Percentiles rank a stretch among this genome's conserved stretches.
phyloP scores from a whole-genome alignment of 2,797 vertebrate genomes.

The Phrynocephalus vlangalii region DNA sequence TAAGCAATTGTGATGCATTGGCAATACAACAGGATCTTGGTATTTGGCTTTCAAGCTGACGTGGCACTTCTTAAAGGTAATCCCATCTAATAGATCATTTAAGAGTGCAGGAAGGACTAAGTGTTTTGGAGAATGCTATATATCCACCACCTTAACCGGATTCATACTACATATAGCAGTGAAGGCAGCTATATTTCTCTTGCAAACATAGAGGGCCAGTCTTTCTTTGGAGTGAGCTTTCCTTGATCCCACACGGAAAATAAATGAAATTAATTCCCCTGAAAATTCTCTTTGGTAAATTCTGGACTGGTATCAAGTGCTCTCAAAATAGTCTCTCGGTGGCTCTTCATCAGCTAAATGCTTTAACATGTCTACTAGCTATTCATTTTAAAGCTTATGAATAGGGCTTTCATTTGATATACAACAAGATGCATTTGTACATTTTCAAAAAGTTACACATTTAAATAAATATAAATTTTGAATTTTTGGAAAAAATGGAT shows the following conservation, averaged over 20 bases:
- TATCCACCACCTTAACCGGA: background rate
- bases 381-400: too few species aligned
- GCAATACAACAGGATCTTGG: background rate
- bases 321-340: background rate
- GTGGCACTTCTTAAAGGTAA: slow-evolving; percentile 37
- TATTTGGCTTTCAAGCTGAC: slow-evolving; percentile 42
- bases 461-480: too few species aligned
- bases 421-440: too few species aligned
- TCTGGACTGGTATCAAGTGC: background rate
- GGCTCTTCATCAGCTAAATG: background rate
- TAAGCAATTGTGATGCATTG: slow-evolving; percentile 57
- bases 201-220: slow-evolving; percentile 15
- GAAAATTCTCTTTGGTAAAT: background rate
- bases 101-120: slow-evolving; percentile 14
- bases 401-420: too few species aligned
- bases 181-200: rapidly evolving
- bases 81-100: slow-evolving; percentile 21
- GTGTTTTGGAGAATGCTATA: background rate
- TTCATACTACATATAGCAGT: background rate
- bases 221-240: background rate
- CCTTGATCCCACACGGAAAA: background rate
- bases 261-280: background rate
- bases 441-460: too few species aligned
- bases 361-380: background rate
- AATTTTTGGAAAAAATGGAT: too few species aligned